A percentile compares a stretch with the other conserved stretches of the same genome.
Conservation (phyloP, 2,888 invertebrate genomes). For the Orgyia antiqua region DNA sequence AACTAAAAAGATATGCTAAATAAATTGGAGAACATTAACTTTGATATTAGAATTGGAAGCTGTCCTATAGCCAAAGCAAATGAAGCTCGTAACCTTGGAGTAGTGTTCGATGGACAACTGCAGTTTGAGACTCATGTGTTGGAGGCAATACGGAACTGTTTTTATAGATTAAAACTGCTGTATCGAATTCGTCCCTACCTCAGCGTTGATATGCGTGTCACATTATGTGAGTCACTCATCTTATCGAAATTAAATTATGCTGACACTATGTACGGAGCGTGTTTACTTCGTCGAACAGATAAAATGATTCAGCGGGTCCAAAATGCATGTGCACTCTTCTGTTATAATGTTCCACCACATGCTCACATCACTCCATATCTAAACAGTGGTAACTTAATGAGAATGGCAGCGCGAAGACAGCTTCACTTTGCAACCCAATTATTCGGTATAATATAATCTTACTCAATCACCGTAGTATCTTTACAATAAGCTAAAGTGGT, state of each 20-base stretch:
- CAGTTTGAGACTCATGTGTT: background rate
- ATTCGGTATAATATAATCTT: too few species aligned
- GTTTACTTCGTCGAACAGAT: background rate
- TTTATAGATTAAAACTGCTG: background rate
- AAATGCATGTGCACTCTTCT: background rate
- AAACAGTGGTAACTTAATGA: too few species aligned
- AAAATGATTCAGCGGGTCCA: background rate
- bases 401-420: too few species aligned
- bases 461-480: too few species aligned
- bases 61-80: background rate
- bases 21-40: background rate
- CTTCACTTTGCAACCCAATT: too few species aligned
- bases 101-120: background rate
- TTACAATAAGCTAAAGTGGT: too few species aligned
- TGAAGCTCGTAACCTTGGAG: background rate
- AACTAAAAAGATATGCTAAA: background rate
- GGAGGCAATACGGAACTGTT: background rate
- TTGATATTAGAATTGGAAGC: too few species aligned
- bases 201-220: background rate
- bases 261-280: background rate
- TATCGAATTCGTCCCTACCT: background rate
- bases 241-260: background rate
- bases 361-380: too few species aligned
- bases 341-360: background rate
- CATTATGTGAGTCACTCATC: background rate